Evolutionary conservation across 2,888 invertebrate genomes (phyloP).

Genomic region (Trichopria drosophilae): DNA sequence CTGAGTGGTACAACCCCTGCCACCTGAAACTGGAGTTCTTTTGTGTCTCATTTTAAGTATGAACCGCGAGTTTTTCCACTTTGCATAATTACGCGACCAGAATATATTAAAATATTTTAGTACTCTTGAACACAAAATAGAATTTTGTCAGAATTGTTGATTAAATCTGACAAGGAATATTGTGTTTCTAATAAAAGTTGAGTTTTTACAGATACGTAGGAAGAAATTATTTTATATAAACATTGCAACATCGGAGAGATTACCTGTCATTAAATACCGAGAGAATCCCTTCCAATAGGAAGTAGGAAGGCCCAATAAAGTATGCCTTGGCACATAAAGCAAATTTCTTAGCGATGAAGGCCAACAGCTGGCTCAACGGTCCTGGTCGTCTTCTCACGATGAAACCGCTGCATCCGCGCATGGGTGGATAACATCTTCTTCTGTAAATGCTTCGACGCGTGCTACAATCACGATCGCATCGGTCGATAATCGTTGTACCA

Average conservation of each 20-base stretch:
- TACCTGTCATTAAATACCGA: constrained; percentile 44
- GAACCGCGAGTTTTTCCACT: no score
- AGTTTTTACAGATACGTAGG: no score
- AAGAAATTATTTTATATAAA: not conserved
- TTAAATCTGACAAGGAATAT: no score
- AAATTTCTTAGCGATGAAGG: constrained; percentile 43
- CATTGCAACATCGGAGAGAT: constrained; percentile 3
- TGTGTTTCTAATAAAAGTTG: no score
- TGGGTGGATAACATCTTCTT: constrained; percentile 42
- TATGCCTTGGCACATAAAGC: constrained; percentile 44
- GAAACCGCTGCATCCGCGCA: constrained; percentile 36
- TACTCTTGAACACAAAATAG: no score
- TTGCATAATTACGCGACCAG: no score
- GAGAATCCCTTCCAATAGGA: constrained; percentile 42
- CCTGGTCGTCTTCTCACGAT: constrained; percentile 43
- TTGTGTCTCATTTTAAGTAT: no score
- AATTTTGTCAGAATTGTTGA: no score
- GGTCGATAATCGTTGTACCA: no score
- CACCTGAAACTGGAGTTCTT: no score
- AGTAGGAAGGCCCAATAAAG: constrained; percentile 44
- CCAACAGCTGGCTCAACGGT: constrained; percentile 45
- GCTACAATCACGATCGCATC: constrained; percentile 33
- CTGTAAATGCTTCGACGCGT: constrained; percentile 43
- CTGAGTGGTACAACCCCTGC: no score
- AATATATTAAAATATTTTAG: no score